These are phyloP conservation scores for Caretta caretta DNA, from an alignment of 2,113 vertebrate species.

Conservation along the genomic window DNA sequence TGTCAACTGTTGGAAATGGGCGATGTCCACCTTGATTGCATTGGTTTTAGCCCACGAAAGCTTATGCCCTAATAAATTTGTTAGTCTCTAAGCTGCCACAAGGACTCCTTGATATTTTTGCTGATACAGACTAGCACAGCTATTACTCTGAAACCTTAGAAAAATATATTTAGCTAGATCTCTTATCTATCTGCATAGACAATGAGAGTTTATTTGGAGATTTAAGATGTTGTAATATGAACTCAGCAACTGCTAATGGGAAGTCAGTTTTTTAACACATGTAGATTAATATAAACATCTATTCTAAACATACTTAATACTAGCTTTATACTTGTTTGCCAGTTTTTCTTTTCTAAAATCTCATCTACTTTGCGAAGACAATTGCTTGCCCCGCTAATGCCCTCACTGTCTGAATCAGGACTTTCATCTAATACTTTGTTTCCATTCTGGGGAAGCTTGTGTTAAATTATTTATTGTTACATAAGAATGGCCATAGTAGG, in stretches of 20 bases:
- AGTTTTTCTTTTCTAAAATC: not conserved
- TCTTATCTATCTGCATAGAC: not conserved
- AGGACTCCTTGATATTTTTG: too few species aligned
- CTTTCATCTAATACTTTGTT: not conserved
- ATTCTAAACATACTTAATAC: not conserved
- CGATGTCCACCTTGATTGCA: too few species aligned
- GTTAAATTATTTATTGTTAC: too few species aligned
- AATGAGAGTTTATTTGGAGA: not conserved
- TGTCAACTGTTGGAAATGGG: too few species aligned
- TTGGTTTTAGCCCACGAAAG: too few species aligned
- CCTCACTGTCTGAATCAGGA: not conserved
- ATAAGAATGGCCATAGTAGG: too few species aligned
- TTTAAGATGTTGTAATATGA: not conserved
- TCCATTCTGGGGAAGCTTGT: not conserved
- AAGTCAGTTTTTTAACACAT: not conserved
- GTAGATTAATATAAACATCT: not conserved
- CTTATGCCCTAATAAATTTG: too few species aligned
- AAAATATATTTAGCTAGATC: not conserved
- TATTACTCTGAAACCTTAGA: too few species aligned
- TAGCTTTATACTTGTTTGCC: not conserved
- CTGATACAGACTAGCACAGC: too few species aligned
- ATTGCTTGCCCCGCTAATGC: not conserved
- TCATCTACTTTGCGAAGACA: not conserved
- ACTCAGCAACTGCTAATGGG: not conserved
- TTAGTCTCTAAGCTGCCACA: too few species aligned